phyloP scores from a whole-genome alignment of 2,797 vertebrate genomes.

The Anguilla obscura region DNA sequence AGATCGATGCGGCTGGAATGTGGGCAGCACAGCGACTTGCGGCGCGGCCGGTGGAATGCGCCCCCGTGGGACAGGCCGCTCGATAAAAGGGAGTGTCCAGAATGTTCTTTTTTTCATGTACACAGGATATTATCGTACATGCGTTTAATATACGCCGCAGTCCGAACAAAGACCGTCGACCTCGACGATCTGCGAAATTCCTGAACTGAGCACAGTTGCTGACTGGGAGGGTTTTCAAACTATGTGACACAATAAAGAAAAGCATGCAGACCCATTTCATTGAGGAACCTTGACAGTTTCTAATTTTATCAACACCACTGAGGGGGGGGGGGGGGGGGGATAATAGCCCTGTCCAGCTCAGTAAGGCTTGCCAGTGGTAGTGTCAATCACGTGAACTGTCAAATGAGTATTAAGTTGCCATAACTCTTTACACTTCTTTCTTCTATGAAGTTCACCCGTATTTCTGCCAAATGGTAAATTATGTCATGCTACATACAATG shows the following conservation, averaged over 20 bases:
- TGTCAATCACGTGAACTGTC: conserved; percentile 57
- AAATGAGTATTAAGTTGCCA: background rate
- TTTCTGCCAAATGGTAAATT: background rate
- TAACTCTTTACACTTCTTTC: background rate
- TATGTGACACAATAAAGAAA: conserved; percentile 57
- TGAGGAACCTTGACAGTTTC: conserved; percentile 64
- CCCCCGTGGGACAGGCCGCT: background rate
- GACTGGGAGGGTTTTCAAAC: conserved; percentile 68
- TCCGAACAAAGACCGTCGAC: conserved; percentile 60
- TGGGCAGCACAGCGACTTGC: background rate
- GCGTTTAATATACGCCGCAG: background rate
- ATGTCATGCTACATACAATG: background rate
- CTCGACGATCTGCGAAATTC: conserved; percentile 65
- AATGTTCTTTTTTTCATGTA: conserved; percentile 17
- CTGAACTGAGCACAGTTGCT: conserved; percentile 69
- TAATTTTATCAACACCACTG: conserved; percentile 64
- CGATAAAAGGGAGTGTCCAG: conserved; percentile 23
- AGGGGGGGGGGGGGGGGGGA: background rate
- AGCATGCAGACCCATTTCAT: conserved; percentile 52
- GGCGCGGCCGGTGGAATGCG: background rate
- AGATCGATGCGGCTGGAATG: background rate
- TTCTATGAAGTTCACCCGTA: background rate
- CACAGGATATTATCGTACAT: conserved; percentile 16
- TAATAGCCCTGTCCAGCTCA: conserved; percentile 49
- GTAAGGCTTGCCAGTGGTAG: conserved; percentile 38